Conservation (phyloP, 2,113 vertebrate genomes). For the Galemys pyrenaicus region DNA sequence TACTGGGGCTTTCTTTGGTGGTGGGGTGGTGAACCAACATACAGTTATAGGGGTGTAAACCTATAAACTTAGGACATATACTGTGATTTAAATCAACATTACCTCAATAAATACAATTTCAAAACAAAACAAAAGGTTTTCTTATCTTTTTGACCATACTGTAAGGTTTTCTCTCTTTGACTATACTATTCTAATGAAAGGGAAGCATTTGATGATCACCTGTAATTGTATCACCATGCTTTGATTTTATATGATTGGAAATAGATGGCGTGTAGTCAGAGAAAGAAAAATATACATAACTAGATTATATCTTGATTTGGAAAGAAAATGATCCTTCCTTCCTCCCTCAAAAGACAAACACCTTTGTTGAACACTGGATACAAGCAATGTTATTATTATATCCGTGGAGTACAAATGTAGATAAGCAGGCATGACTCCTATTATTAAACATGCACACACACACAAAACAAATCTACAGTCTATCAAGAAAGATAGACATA, state of each 20-base stretch:
- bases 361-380: background rate
- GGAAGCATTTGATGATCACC: background rate
- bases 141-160: background rate
- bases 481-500: background rate
- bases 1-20: too few species aligned
- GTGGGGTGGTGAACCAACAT: too few species aligned
- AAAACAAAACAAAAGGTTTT: background rate
- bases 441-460: too few species aligned
- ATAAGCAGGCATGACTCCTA: background rate
- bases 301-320: background rate
- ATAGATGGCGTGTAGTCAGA: background rate
- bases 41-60: too few species aligned
- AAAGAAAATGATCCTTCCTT: background rate
- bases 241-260: conserved; percentile 6
- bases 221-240: conserved; percentile 15
- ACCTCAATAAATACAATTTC: too few species aligned
- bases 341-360: background rate
- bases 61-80: too few species aligned
- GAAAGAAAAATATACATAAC: background rate
- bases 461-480: background rate
- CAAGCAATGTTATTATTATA: background rate
- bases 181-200: background rate
- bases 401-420: background rate
- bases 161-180: too few species aligned
- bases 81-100: too few species aligned